phyloP scores from a whole-genome alignment of 2,113 vertebrate species.

The Sturnira hondurensis region DNA sequence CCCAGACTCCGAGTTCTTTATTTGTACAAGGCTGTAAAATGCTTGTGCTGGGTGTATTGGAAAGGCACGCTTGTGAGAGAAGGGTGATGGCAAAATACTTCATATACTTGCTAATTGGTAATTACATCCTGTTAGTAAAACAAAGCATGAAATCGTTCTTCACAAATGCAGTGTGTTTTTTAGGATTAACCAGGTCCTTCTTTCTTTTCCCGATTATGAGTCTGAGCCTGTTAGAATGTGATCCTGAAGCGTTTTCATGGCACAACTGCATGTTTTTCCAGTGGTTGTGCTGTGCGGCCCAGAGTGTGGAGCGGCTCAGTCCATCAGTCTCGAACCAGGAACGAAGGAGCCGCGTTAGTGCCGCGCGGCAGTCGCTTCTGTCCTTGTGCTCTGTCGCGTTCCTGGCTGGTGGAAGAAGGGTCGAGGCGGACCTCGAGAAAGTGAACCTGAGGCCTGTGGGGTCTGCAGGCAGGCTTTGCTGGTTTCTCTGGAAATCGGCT shows the following conservation, averaged over 20 bases:
- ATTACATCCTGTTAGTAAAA: not conserved
- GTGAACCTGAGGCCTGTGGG: not conserved
- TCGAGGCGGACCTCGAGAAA: slow-evolving; percentile 40
- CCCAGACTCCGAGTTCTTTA: not conserved
- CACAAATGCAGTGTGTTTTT: not conserved
- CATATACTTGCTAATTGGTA: not conserved
- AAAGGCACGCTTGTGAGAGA: not conserved
- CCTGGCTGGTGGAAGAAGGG: slow-evolving; percentile 14
- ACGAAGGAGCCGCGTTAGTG: not conserved
- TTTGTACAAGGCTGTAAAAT: not conserved
- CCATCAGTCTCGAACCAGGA: not conserved
- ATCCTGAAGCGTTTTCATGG: not conserved
- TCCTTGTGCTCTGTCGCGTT: not conserved
- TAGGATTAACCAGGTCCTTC: not conserved
- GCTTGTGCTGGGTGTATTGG: not conserved
- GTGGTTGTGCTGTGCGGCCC: not conserved
- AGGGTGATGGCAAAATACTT: not conserved
- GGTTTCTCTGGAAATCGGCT: slow-evolving; percentile 24
- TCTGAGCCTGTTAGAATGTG: not conserved
- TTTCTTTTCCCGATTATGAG: not conserved
- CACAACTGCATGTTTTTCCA: not conserved
- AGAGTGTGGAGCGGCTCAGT: not conserved
- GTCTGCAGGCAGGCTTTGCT: slow-evolving; percentile 15
- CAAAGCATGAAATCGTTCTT: not conserved
- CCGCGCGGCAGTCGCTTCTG: not conserved